Evolutionary conservation across 2,797 vertebrate genomes (phyloP).

Genomic region (Synanceia verrucosa): DNA sequence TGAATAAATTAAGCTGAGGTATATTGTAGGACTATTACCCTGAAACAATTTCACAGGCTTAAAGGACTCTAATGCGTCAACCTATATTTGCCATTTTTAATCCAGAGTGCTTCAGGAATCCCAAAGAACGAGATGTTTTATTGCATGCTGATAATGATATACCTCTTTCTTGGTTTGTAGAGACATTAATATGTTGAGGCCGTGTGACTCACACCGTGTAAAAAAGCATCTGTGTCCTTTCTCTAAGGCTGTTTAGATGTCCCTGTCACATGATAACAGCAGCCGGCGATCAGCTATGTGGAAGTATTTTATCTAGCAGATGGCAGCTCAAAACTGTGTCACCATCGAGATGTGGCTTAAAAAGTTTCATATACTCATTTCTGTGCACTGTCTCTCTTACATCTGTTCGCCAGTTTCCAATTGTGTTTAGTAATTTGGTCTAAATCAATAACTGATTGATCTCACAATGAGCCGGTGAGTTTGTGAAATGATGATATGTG

Average conservation of each 20-base stretch:
- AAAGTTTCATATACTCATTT: no score
- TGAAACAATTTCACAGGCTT: conserved; percentile 53
- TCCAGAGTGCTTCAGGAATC: background rate
- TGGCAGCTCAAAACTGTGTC: conserved; percentile 46
- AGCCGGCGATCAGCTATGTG: conserved; percentile 44
- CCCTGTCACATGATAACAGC: conserved; percentile 23
- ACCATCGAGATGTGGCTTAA: conserved; percentile 23
- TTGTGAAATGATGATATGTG: conserved; percentile 1
- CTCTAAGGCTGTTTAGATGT: conserved; percentile 29
- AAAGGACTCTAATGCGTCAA: conserved; percentile 35
- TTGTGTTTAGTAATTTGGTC: background rate
- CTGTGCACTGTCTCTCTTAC: background rate
- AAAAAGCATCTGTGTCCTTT: background rate
- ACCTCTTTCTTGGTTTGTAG: conserved; percentile 29
- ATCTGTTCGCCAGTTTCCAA: conserved; percentile 11
- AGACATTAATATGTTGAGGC: conserved; percentile 47
- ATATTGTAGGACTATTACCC: conserved; percentile 35
- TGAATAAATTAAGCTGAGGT: conserved; percentile 47
- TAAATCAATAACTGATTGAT: conserved; percentile 16
- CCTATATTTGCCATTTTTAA: conserved; percentile 9
- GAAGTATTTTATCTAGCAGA: conserved; percentile 54
- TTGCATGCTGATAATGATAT: conserved; percentile 44
- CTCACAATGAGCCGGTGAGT: conserved; percentile 7
- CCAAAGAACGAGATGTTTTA: conserved; percentile 10
- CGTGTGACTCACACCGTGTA: conserved; percentile 43